Conservation (phyloP, 2,888 invertebrate genomes). For the Clunio marinus region DNA sequence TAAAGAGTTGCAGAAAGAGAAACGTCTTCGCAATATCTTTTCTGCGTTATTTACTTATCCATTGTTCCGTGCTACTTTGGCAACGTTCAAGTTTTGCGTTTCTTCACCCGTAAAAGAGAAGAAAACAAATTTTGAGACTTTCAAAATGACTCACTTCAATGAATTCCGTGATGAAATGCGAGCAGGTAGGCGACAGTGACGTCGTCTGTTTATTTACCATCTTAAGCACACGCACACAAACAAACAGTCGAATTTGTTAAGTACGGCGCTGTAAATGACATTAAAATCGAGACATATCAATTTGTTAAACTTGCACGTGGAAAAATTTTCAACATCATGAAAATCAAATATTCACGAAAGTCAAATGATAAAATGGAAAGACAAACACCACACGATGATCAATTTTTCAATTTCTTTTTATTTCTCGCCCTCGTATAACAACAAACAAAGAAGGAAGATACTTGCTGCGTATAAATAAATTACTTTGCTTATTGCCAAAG, state of each 20-base stretch:
- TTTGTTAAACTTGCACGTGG: conserved; percentile 32
- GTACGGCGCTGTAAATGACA: not conserved
- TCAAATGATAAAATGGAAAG: not conserved
- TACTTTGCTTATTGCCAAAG: no score
- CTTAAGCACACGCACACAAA: not conserved
- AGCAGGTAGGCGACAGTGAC: not conserved
- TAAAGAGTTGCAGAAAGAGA: not conserved
- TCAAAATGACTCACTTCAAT: conserved; percentile 15
- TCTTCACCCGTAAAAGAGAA: not conserved
- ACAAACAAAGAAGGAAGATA: no score
- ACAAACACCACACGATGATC: not conserved
- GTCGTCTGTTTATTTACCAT: not conserved
- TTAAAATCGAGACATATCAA: conserved; percentile 1
- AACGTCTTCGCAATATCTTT: not conserved
- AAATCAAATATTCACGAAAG: conserved; percentile 5
- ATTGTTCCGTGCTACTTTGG: not conserved
- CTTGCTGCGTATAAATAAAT: no score
- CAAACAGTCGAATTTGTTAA: not conserved
- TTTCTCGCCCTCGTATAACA: not conserved
- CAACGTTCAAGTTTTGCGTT: not conserved
- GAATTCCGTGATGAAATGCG: not conserved
- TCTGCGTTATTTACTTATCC: not conserved
- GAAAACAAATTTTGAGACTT: not conserved
- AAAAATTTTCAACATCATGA: conserved; percentile 19
- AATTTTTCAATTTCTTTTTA: conserved; percentile 2